Base-by-base conservation (phyloP, 35 echinoderm and acorn worm species). In the Chiridota heheva region DNA sequence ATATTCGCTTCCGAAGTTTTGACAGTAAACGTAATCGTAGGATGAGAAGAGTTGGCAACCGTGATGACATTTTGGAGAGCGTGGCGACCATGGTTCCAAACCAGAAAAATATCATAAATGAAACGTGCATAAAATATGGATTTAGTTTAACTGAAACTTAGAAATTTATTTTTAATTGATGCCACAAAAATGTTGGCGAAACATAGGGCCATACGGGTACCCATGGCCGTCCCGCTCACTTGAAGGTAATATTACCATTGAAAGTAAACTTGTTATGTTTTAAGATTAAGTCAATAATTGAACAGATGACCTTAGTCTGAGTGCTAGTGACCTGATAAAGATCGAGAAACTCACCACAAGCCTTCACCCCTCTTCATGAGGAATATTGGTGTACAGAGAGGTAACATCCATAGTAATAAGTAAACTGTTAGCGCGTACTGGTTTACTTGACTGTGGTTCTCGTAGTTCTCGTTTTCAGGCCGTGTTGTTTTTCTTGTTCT, bases 131-230 rank as follows among this genome's bases (percentile, higher is more conserved):
- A 51, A 51, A 10, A 51, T 10, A 51, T 10, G 20, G 20, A 51
- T 51, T 10, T 51, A 51, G 7, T 20, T 7, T 51, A 7, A n/a
- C 7, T 51, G 46, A 51, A 51, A 51, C 46, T n/a, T n/a, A n/a
- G n/a, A n/a, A 63, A 63, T 29, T 63, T 63, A 20, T 20, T 63
- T 63, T 63, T 31, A 63, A 63, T 63, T 63, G 28, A 63, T 10
- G 0, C 60, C 60, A 63, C 33, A 63, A 63, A 51, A 31, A 2
- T 20, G 60, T 63, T 63, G 60, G 60, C 60, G 33, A 63, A 63
- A 31, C 60, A 63, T 63, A 31, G 26, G 16, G 2, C 60, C 60
- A 63, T 63, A 29, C 60, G 16, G 16, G 2, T 63, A 12, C 60
- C 28, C 0, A 63, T n/a, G 28, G 28, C 28, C 28, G 60, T 16